Evolutionary conservation across 1,140 invertebrate genomes (phyloP).

Genomic region (Drosophila subpulchrella): DNA sequence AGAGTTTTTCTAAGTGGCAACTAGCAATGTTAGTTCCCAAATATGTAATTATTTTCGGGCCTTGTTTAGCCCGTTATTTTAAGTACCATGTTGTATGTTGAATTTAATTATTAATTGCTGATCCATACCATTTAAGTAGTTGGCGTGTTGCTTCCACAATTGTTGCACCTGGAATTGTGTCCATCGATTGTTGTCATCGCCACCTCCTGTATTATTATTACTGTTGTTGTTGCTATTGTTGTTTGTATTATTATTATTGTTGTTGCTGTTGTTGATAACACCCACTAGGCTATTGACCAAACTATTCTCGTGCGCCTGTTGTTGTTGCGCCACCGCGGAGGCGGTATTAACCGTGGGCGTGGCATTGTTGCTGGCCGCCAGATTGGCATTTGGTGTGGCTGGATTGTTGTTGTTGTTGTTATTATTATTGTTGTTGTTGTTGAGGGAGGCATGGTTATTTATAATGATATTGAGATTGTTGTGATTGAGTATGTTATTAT

Average conservation of each 20-base stretch:
- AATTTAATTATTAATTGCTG: conserved; percentile 3
- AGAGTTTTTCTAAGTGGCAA: too few species aligned
- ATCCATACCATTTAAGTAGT: conserved; percentile 83
- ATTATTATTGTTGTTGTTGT: conserved; percentile 56
- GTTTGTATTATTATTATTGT: conserved; percentile 20
- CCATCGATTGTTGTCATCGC: conserved; percentile 81
- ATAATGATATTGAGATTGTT: conserved; percentile 75
- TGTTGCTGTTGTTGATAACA: conserved; percentile 64
- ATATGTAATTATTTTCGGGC: background rate
- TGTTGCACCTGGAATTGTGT: conserved; percentile 84
- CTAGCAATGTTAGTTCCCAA: too few species aligned
- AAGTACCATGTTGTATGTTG: background rate
- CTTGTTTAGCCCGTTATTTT: background rate
- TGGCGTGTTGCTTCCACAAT: conserved; percentile 84
- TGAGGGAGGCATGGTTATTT: conserved; percentile 66
- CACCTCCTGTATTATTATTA: conserved; percentile 40
- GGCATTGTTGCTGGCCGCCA: conserved; percentile 49
- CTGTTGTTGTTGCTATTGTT: conserved; percentile 50
- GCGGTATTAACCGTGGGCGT: conserved; percentile 64
- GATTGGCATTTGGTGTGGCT: conserved; percentile 80
- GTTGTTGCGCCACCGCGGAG: conserved; percentile 57
- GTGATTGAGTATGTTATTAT: conserved; percentile 69
- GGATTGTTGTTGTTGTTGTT: conserved; percentile 78
- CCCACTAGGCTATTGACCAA: conserved; percentile 78
- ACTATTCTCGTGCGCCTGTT: conserved; percentile 74